Evolutionary conservation across 2,113 vertebrate genomes (phyloP), one percentile per base, ranked within the genome.

Genomic region (Cryptotis parvus): DNA sequence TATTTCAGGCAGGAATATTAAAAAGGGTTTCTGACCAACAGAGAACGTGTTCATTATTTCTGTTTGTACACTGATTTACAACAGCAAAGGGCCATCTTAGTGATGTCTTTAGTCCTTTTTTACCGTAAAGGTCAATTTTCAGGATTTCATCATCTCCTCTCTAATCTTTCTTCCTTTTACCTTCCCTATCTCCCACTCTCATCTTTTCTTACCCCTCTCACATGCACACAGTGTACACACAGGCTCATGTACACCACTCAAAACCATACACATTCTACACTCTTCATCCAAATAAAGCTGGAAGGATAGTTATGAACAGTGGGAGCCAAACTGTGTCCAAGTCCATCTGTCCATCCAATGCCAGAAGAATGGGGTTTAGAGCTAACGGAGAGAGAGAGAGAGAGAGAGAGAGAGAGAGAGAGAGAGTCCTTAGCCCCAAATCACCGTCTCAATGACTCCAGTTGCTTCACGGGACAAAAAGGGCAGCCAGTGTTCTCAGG

Each of bases 311-410:
- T 39, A 55, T 66, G 73, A n/a, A 39, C 24, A 9, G 0, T 49
- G 55, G 79, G 35, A 81, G 43, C 27, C 80, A 52, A 69, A 81
- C 75, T 87, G 81, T 87, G 89, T 72, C 96, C 49, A 6, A 29
- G 63, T 73, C 37, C 89, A 27, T 91, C 65, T 33, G 69, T 81
- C 33, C 76, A 91, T 33, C 45, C 75, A 76, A 93, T 89, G 31
- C 66, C 95, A 95, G 29, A 66, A 84, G 84, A 95, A 92, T 91
- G 92, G 94, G 95, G 96, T 97, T 89, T 94, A 69, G 87, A 77
- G 58, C 55, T 77, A 91, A 96, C 91, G 95, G 84, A 95, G 87
- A 91, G 89, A 58, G 89, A 95, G 84, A 95, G 87, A 91, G 89
- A 58, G 89, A 95, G 84, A 95, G 87, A 91, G 89, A 58, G 89